These are phyloP conservation scores for Brachyalestes nurse DNA, from an alignment of 2,797 vertebrate genomes.

Conservation along the genomic window DNA sequence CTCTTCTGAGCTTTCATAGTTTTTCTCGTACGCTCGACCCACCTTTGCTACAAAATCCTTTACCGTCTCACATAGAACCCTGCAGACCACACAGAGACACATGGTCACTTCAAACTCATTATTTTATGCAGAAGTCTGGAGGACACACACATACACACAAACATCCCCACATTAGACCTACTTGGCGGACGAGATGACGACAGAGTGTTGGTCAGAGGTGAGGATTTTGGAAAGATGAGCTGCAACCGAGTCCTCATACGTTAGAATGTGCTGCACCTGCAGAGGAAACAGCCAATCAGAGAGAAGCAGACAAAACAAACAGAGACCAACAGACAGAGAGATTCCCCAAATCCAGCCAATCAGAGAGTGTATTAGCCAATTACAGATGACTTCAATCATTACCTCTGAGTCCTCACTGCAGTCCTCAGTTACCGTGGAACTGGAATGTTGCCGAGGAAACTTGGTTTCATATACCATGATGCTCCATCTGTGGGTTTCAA, in stretches of 20 bases:
- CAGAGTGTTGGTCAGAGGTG: constrained; percentile 94
- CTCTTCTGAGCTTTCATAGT: constrained; percentile 86
- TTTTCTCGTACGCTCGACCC: constrained; percentile 91
- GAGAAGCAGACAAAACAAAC: constrained; percentile 2
- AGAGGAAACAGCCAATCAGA: constrained; percentile 70
- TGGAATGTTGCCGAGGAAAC: constrained; percentile 83
- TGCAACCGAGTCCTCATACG: constrained; percentile 91
- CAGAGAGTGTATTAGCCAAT: not conserved
- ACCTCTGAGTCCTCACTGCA: constrained; percentile 89
- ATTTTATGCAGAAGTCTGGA: constrained; percentile 90
- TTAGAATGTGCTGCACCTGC: constrained; percentile 84
- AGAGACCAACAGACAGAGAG: not conserved
- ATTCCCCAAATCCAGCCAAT: not conserved
- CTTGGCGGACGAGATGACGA: constrained; percentile 96
- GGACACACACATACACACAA: constrained; percentile 29
- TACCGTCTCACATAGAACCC: constrained; percentile 96
- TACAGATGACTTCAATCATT: constrained; percentile 40
- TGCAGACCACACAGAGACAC: constrained; percentile 53
- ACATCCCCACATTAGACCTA: constrained; percentile 71
- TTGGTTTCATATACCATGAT: constrained; percentile 99
- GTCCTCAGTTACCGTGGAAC: constrained; percentile 86
- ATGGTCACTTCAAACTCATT: no score
- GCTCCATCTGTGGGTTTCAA: constrained; percentile 85
- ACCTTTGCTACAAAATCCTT: constrained; percentile 98
- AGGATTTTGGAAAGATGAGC: constrained; percentile 96